Percentiles rank a stretch among this genome's conserved stretches.
Conservation (phyloP, 2,113 vertebrate species). For the Recurvirostra avosetta region DNA sequence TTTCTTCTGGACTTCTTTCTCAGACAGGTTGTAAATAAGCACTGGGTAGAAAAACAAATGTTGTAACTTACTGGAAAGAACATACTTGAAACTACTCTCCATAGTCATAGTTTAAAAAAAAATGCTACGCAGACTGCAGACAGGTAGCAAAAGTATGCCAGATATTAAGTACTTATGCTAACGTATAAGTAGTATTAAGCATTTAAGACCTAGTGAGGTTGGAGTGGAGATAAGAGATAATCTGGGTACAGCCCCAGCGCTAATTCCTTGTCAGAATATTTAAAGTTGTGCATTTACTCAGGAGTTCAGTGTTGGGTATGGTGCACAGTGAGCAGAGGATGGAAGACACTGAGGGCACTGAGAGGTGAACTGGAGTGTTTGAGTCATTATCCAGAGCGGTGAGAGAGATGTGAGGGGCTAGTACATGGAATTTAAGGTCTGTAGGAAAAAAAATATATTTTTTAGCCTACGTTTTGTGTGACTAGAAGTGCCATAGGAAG, state of each 20-base stretch:
- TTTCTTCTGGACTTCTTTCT: not conserved
- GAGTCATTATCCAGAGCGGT: not conserved
- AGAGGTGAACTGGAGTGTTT: not conserved
- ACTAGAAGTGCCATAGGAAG: not conserved
- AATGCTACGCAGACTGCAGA: not conserved
- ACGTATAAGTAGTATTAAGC: not conserved
- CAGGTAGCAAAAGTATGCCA: constrained; percentile 1
- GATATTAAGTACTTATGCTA: constrained; percentile 2
- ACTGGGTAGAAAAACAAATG: not conserved
- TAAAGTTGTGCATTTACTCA: not conserved
- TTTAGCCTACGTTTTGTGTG: not conserved
- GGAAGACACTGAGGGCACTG: not conserved
- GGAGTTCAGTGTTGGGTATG: not conserved
- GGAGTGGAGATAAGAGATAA: constrained; percentile 3
- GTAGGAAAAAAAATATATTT: not conserved
- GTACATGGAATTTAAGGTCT: not conserved
- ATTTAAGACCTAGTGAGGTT: not conserved
- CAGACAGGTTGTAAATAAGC: not conserved
- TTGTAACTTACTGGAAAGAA: not conserved
- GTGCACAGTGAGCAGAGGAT: not conserved
- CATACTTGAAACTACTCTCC: not conserved
- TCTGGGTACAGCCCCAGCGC: not conserved
- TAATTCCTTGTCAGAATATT: not conserved
- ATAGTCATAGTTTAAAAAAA: not conserved
- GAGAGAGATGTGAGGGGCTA: not conserved